Conservation (phyloP, 2,797 vertebrate genomes). For the Valencia hispanica region DNA sequence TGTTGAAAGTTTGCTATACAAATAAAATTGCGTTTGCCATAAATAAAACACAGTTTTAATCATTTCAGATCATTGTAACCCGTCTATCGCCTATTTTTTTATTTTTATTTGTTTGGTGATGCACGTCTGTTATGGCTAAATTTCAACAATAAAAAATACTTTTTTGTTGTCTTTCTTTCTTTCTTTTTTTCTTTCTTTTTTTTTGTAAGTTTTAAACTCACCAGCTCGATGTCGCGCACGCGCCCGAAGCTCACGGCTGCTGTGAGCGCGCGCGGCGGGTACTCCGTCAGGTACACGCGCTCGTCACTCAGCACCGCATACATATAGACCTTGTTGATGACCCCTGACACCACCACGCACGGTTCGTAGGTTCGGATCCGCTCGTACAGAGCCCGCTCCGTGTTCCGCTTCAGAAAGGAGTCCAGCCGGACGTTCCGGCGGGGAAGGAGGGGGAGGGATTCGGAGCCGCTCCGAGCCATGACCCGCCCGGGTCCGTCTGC, state of each 20-base stretch:
- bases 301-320: conserved; percentile 82
- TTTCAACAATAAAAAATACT: background rate
- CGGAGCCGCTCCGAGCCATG: conserved; percentile 68
- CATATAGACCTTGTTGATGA: conserved; percentile 75
- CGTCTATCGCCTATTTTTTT: no score
- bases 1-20: no score
- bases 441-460: conserved; percentile 31
- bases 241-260: conserved; percentile 69
- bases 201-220: conserved; percentile 60
- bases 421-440: conserved; percentile 78
- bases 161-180: background rate
- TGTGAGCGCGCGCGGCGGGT: conserved; percentile 77
- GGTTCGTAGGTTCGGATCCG: conserved; percentile 78
- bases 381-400: conserved; percentile 74
- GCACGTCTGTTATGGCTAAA: background rate
- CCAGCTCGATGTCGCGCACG: conserved; percentile 81
- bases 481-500: background rate
- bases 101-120: no score
- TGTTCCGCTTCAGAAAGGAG: conserved; percentile 80
- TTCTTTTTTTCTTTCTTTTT: no score
- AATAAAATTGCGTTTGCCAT: no score
- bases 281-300: conserved; percentile 80
- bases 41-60: no score
- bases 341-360: conserved; percentile 79
- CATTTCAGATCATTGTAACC: no score